Evolutionary conservation across 2,888 invertebrate genomes (phyloP), one percentile per base, ranked within the genome.

Genomic region (Standfussiana lucernea): DNA sequence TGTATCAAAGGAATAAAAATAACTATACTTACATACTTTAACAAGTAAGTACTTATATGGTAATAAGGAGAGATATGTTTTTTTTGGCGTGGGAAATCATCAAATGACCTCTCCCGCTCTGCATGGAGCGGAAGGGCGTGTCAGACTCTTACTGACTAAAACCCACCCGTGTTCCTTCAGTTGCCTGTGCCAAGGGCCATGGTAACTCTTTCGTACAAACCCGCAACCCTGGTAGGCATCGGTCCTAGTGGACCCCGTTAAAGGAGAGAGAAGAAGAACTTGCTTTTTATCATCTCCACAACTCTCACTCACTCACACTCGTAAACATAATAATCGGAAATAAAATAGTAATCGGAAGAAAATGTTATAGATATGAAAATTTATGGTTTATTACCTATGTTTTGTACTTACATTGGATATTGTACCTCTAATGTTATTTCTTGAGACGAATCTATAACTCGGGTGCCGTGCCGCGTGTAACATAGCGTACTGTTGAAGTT

Each of bases 401-500:
- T 15, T 71, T 21, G 21, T 15, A n/a, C 40, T 64, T 28, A 64
- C n/a, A 4, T n/a, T n/a, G 42, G n/a, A 64, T 64, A 40, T n/a
- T 37, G 21, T 8, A 15, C 15, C n/a, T n/a, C n/a, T 15, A 8
- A n/a, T 40, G 5, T 40, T 8, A 32, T 59, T 32, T 59, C 35
- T 35, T 32, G 11, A 32, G 37, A 53, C 7, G 37, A 53, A 11
- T 68, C 18, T 42, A 35, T 0, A 24, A n/a, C 15, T 62, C 24
- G 62, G 21, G n/a, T 40, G n/a, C 8, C 40, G n/a, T 40, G n/a
- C 8, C 40, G 45, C 62, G 66, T 76, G 75, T 64, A 40, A 61
- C 59, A 11, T 53, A 64, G n/a, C 64, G 64, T 13, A 72, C 37
- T 28, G 53, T 37, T 45, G 4, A 72, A 65, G n/a, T 67, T 1